Base-by-base conservation (phyloP, 2,888 invertebrate species). In the Campoplex nolae region DNA sequence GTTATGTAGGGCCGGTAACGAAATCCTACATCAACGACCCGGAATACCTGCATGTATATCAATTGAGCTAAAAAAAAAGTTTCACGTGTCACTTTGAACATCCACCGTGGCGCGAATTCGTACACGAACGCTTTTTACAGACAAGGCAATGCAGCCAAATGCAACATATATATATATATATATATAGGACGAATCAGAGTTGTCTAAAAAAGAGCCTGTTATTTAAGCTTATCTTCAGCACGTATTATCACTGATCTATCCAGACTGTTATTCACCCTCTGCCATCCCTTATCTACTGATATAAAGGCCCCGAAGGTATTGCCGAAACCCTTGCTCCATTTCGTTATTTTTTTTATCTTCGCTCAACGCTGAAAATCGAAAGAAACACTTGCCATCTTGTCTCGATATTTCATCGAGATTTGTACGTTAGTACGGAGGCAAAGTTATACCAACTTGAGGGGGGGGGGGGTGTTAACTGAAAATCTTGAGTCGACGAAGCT, bases 401-500 rank as follows among this genome's bases (percentile, higher is more conserved):
- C 62, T 51, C 0, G n/a, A 32, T 79, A 45, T 73, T 79, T 48
- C 9, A 56, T 70, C 54, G 38, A 68, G 38, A 16, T 67, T 67
- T 78, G 56, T 23, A 42, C 38, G 35, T 54, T 48, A 16, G n/a
- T 74, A 23, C 13, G 18, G 1, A 13, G 6, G 18, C 6, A 13
- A 51, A 8, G 6, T 28, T 35, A 23, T 18, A 65, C 16, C 28
- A 8, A 32, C 18, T 56, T 16, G 62, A 32, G 32, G 23, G 23
- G 23, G 23, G 23, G 0, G 23, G 23, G 23, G 23, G 62, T 80
- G 77, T 75, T 79, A 71, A 71, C 56, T 42, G 71, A 77, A 84
- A 77, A 83, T 86, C 84, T 71, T 42, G 74, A 70, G 85, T 54
- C 82, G 78, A 82, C 80, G 85, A 85, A 75, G 68, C 77, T 84